A percentile compares a stretch with the other conserved stretches of the same genome.
Evolutionary conservation across 2,888 invertebrate genomes (phyloP).

Genomic region (Philhelius pedissequus): DNA sequence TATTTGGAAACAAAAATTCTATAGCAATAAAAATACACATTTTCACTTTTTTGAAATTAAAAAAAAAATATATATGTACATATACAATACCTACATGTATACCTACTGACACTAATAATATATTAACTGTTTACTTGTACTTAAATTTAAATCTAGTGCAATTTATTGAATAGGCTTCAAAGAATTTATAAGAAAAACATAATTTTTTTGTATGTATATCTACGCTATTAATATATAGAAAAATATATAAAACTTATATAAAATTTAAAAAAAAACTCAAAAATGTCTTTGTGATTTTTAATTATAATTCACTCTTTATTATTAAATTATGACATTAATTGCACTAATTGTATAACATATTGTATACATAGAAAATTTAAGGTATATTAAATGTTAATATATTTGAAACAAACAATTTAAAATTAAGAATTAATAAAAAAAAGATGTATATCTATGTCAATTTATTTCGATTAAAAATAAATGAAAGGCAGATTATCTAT

Average conservation of each 20-base stretch:
- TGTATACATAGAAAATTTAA: background rate
- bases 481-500: background rate
- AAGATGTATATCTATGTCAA: constrained; percentile 61
- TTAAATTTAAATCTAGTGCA: constrained; percentile 48
- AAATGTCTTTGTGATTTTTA: constrained; percentile 40
- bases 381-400: constrained; percentile 37
- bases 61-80: background rate
- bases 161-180: constrained; percentile 52
- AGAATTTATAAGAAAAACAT: background rate
- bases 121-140: background rate
- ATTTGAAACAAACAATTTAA: constrained; percentile 3
- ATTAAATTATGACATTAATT: constrained; percentile 17
- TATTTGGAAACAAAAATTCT: constrained; percentile 48
- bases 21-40: constrained; percentile 52
- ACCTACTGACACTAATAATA: constrained; percentile 14
- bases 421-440: constrained; percentile 14
- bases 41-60: constrained; percentile 18
- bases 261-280: constrained; percentile 3
- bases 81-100: background rate
- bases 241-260: background rate
- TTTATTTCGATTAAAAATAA: constrained; percentile 64
- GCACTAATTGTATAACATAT: constrained; percentile 22
- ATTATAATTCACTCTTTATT: constrained; percentile 9
- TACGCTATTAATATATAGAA: background rate
- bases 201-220: constrained; percentile 19